Percentiles rank a stretch among this genome's conserved stretches.
These are phyloP conservation scores for Leistus spinibarbis DNA, from an alignment of 2,888 invertebrate genomes.

Conservation along the genomic window DNA sequence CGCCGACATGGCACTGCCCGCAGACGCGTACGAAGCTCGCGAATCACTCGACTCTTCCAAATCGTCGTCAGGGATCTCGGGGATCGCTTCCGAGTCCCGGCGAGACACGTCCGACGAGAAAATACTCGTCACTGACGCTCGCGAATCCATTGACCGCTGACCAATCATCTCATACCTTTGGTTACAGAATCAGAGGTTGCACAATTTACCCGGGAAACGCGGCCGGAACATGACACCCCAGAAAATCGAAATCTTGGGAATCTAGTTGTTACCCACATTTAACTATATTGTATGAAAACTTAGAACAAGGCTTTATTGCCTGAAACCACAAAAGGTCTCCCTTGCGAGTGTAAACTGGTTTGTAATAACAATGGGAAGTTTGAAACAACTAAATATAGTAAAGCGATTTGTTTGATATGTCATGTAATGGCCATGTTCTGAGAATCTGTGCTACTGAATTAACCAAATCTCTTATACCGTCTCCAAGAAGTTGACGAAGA, in stretches of 20 bases:
- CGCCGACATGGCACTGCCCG: constrained; percentile 48
- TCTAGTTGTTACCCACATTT: no score
- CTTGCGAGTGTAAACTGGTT: no score
- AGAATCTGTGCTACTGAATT: constrained; percentile 36
- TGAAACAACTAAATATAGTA: no score
- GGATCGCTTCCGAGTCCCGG: constrained; percentile 56
- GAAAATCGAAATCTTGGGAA: no score
- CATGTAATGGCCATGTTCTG: background rate
- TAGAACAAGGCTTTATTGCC: no score
- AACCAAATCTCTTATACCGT: constrained; percentile 56
- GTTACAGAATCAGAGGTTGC: background rate
- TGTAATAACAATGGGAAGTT: no score
- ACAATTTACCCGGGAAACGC: background rate
- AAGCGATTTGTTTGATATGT: background rate
- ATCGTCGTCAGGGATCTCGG: constrained; percentile 55
- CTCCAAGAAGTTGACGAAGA: constrained; percentile 57
- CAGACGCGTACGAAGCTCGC: constrained; percentile 54
- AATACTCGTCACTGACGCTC: constrained; percentile 56
- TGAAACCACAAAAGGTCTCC: no score
- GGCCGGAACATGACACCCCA: background rate
- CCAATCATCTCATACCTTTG: constrained; percentile 55
- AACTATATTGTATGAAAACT: no score
- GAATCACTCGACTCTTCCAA: constrained; percentile 50
- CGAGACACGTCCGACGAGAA: constrained; percentile 55
- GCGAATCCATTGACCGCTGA: constrained; percentile 56